Evolutionary conservation across 2,797 vertebrate genomes (phyloP).

Genomic region (Acipenser transmontanus): DNA sequence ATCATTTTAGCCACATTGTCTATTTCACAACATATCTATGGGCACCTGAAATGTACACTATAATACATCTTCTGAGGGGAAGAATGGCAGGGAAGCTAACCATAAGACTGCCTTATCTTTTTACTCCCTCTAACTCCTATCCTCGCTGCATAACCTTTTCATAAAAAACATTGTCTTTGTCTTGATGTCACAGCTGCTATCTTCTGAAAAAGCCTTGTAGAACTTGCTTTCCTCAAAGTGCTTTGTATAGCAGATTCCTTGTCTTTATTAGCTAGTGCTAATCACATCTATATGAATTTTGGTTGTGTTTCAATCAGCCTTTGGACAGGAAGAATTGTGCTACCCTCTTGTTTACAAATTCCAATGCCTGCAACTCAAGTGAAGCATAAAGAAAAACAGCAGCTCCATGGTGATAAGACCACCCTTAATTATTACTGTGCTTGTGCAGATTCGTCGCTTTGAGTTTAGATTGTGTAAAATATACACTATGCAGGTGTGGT

Average conservation of each 20-base stretch:
- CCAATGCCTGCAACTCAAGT: not conserved
- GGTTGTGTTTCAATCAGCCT: not conserved
- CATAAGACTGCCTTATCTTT: not conserved
- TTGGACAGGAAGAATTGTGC: not conserved
- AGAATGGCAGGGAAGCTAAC: too few relatives aligned
- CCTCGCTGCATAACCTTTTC: not conserved
- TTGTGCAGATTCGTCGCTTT: constrained; percentile 32
- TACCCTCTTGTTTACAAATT: not conserved
- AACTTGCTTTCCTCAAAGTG: not conserved
- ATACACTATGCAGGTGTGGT: not conserved
- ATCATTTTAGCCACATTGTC: too few relatives aligned
- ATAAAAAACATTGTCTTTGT: not conserved
- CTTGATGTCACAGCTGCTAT: not conserved
- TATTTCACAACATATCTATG: too few relatives aligned
- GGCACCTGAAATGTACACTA: too few relatives aligned
- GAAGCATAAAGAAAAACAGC: constrained; percentile 3
- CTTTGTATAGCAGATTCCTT: constrained; percentile 1
- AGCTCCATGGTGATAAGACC: constrained; percentile 19
- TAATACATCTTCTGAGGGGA: too few relatives aligned
- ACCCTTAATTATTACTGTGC: constrained; percentile 30
- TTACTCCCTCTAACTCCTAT: not conserved
- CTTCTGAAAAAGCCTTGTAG: not conserved
- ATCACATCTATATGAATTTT: constrained; percentile 8
- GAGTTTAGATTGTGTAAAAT: constrained; percentile 18
- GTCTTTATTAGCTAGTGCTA: constrained; percentile 1